Percentiles rank a stretch among this genome's conserved stretches.
Evolutionary conservation across 2,113 vertebrate species (phyloP).

Genomic region (Sebastes schlegelii): DNA sequence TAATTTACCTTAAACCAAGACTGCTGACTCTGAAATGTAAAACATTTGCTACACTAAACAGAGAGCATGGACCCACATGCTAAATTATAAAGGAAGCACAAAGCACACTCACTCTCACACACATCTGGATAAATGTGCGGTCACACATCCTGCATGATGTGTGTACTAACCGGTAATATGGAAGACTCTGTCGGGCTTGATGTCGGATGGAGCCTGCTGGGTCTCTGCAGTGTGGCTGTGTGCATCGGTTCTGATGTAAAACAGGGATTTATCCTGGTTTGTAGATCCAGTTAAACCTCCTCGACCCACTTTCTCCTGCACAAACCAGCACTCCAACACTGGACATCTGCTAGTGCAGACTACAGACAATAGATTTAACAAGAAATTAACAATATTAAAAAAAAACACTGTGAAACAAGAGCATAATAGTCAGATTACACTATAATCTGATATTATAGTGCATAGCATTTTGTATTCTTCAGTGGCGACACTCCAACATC

Average conservation of each 20-base stretch:
- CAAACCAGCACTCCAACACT: slow-evolving; percentile 83
- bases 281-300: slow-evolving; percentile 75
- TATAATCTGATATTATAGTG: rapidly evolving
- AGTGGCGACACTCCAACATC: not conserved
- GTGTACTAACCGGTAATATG: slow-evolving; percentile 74
- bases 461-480: not conserved
- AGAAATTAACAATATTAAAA: rapidly evolving
- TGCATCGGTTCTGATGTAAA: slow-evolving; percentile 66
- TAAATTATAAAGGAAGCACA: too few relatives aligned
- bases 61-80: not conserved
- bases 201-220: slow-evolving; percentile 49
- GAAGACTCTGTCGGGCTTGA: too few relatives aligned
- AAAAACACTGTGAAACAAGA: rapidly evolving
- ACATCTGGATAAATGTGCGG: not conserved
- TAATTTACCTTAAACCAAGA: not conserved
- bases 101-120: not conserved
- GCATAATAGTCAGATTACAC: not conserved
- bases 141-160: not conserved
- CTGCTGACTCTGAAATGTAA: not conserved
- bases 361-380: not conserved
- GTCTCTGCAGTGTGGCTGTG: not conserved
- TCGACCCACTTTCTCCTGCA: slow-evolving; percentile 75
- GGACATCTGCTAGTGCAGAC: slow-evolving; percentile 73
- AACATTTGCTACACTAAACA: not conserved
- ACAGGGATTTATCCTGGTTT: slow-evolving; percentile 79